Base-by-base conservation (phyloP, 2,888 invertebrate genomes). In the Psylliodes chrysocephalus region DNA sequence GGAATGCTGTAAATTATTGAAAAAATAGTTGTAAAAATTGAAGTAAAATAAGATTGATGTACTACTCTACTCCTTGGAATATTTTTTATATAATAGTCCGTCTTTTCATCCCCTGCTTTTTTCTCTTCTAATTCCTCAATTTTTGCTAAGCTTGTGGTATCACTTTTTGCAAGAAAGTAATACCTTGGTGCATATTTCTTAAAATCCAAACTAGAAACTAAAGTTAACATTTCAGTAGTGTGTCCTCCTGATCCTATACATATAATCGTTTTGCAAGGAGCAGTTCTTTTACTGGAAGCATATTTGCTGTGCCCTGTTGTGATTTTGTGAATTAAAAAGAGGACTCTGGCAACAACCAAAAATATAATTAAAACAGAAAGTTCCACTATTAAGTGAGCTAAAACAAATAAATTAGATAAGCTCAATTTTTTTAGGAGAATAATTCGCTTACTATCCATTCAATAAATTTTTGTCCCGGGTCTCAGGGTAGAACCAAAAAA, bases 31-130 rank as follows among this genome's bases (percentile, higher is more conserved):
- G 93, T 93, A 70, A 90, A 86, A 40, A 95, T 77, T 12, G 95
- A 91, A 33, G 92, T 89, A 0, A 90, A 61, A 81, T 91, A 97
- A 0, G 92, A 91, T 79, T 98, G 98, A 19, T 90, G 89, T 10
- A 98, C 96, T 81, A 91, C 88, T 67, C 98, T 86, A 80, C 95
- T 94, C 71, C 98, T 87, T 10, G 93, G 92, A 73, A 97, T 92
- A 71, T 82, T 84, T 15, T 84, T 77, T 12, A 91, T 82, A 38
- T 79, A 76, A 76, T 84, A 88, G 52, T 86, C 79, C 4, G 71
- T 74, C 6, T 78, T 72, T 28, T 62, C 55, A 14, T 42, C 22
- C 18, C 25, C 6, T n/a, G 12, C 35, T 38, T 72, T 69, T 2
- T 2, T 33, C 52, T 76, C 73, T 77, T 89, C 88, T 33, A 86